These are phyloP conservation scores for Eupleurogrammus muticus DNA, from an alignment of 2,797 vertebrate species.

Conservation along the genomic window DNA sequence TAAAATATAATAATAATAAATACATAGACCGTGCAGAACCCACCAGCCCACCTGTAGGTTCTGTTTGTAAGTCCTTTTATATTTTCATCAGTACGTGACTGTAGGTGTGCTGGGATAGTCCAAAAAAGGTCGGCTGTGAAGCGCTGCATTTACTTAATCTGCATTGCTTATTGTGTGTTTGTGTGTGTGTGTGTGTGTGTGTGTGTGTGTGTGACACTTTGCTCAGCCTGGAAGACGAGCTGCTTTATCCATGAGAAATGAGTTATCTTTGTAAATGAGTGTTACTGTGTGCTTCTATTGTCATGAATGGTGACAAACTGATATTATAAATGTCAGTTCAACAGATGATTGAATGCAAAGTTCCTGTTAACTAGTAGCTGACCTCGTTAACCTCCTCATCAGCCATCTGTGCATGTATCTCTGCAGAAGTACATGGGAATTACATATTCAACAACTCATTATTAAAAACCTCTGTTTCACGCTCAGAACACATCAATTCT, in stretches of 20 bases:
- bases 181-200: not conserved
- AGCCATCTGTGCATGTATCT: constrained; percentile 46
- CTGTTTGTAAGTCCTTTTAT: not conserved
- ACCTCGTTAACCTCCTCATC: constrained; percentile 32
- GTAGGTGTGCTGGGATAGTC: constrained; percentile 2
- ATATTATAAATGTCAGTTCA: not conserved
- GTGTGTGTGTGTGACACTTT: constrained; percentile 8
- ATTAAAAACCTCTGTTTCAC: constrained; percentile 17
- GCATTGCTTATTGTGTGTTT: not conserved
- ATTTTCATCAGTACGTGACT: constrained; percentile 32
- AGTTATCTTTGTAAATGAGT: not conserved
- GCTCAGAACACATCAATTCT: constrained; percentile 32
- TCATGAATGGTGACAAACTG: not conserved
- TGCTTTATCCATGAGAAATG: not conserved
- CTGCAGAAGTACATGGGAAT: constrained; percentile 30
- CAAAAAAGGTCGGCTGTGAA: constrained; percentile 11
- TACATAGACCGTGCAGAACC: no score
- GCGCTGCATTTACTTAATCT: constrained; percentile 18
- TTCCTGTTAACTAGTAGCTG: not conserved
- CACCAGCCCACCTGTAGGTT: no score
- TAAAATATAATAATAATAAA: no score
- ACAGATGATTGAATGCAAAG: not conserved
- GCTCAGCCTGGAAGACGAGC: not conserved
- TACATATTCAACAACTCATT: constrained; percentile 25
- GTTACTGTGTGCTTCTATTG: not conserved